Evolutionary conservation across 2,888 invertebrate species (phyloP), one percentile per base, ranked within the genome.

Genomic region (Chloromyia formosa): DNA sequence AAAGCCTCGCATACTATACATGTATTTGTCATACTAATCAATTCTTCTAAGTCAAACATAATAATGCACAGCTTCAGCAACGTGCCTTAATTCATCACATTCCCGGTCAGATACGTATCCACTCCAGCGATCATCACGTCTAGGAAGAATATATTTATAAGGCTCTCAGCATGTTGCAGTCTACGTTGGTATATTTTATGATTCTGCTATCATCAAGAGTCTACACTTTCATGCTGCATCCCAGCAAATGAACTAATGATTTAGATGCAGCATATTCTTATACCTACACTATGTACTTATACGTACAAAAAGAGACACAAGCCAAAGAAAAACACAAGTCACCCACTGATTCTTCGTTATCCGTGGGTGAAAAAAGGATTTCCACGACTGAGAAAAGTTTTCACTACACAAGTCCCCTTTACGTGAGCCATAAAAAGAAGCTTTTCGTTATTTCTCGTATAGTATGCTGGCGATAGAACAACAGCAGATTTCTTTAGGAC

Each of bases 361-460:
- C 49, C 12, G 49, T n/a, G 49, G 14, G 49, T 49, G 49, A 7
- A 7, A 35, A 35, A 35, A 35, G 27, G 27, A 35, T 35, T 35
- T n/a, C 12, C 49, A 49, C 49, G 14, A 49, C 49, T 49, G 49
- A 3, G 49, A 40, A 35, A 40, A 62, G n/a, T 62, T 62, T 62
- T 16, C 27, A n/a, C 35, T 35, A 35, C 14, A 14, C 42, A 62
- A 62, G 16, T 16, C 40, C 42, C 40, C 40, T n/a, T 62, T 62
- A 62, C 62, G 62, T 42, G 62, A 62, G 62, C 27, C 40, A 62
- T 62, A 62, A 35, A 62, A 62, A 62, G n/a, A 62, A 62, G 27
- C 62, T 40, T 40, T 49, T 49, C 49, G 49, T 12, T 49, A 49
- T 1, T 49, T 10, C 49, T 49, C 12, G 3, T 35, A 49, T 49